Conservation (phyloP, 2,797 vertebrate species). For the Sebastes cheni region DNA sequence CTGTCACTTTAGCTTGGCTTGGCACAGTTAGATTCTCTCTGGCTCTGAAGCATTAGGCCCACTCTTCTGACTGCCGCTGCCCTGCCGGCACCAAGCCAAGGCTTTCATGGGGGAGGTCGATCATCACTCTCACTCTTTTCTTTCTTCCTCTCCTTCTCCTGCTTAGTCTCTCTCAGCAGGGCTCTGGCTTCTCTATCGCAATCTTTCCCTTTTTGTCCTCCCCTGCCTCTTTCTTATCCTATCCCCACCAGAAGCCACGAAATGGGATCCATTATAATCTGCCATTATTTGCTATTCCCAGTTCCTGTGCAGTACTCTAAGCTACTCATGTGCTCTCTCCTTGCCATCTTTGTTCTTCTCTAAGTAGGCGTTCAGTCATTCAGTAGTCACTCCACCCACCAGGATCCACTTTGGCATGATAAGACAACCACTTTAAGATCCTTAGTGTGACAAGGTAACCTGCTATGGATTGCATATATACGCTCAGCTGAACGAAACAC, state of each 20-base stretch:
- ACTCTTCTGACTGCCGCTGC: slow-evolving; percentile 67
- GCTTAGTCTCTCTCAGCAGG: slow-evolving; percentile 53
- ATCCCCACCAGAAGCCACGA: slow-evolving; percentile 49
- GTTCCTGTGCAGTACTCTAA: slow-evolving; percentile 41
- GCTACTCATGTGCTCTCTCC: slow-evolving; percentile 54
- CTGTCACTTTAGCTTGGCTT: slow-evolving; percentile 78
- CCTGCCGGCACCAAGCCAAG: slow-evolving; percentile 65
- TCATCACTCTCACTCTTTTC: slow-evolving; percentile 57
- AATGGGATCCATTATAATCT: slow-evolving; percentile 69
- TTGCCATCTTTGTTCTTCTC: slow-evolving; percentile 50
- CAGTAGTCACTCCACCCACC: slow-evolving; percentile 26
- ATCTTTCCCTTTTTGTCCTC: slow-evolving; percentile 53
- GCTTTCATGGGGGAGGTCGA: slow-evolving; percentile 65
- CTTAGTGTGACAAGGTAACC: slow-evolving; percentile 18
- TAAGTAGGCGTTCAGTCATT: slow-evolving; percentile 40
- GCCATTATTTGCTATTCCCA: slow-evolving; percentile 71
- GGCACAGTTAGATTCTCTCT: slow-evolving; percentile 65
- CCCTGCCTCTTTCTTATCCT: slow-evolving; percentile 55
- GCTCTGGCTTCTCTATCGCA: slow-evolving; percentile 45
- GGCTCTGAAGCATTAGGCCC: slow-evolving; percentile 68
- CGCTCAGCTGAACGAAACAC: background rate
- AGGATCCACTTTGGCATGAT: slow-evolving; percentile 23
- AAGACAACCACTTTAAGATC: slow-evolving; percentile 54
- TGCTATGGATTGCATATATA: background rate
- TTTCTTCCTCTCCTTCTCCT: slow-evolving; percentile 48